phyloP scores from a whole-genome alignment of 2,113 vertebrate species.

The Eptesicus fuscus region DNA sequence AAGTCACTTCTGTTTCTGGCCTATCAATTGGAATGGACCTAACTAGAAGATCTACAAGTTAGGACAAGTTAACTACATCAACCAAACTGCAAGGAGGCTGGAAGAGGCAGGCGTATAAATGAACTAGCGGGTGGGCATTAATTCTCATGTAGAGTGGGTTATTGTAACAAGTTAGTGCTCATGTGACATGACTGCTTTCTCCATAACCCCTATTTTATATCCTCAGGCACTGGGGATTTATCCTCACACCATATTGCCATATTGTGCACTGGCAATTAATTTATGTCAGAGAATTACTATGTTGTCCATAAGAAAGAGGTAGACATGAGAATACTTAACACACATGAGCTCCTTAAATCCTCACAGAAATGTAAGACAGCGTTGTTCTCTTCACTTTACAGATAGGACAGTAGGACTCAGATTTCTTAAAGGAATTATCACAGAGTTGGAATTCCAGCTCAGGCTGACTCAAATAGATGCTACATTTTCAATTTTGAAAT shows the following conservation, averaged over 20 bases:
- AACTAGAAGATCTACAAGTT: neutral
- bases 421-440: neutral
- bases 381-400: neutral
- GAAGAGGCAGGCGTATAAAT: rapidly evolving
- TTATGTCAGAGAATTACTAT: neutral
- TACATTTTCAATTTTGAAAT: slow-evolving; percentile 35
- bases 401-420: neutral
- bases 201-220: neutral
- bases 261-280: neutral
- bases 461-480: slow-evolving; percentile 3
- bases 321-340: neutral
- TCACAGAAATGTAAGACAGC: neutral
- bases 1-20: neutral
- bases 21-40: neutral
- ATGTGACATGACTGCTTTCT: neutral
- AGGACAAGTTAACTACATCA: neutral
- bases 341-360: neutral
- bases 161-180: neutral
- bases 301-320: neutral
- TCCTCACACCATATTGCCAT: neutral
- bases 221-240: neutral
- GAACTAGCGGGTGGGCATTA: rapidly evolving
- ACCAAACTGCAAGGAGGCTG: neutral
- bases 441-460: neutral
- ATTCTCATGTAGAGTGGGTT: no score